phyloP scores from a whole-genome alignment of 2,888 invertebrate genomes.

The Sphinx pinastri region DNA sequence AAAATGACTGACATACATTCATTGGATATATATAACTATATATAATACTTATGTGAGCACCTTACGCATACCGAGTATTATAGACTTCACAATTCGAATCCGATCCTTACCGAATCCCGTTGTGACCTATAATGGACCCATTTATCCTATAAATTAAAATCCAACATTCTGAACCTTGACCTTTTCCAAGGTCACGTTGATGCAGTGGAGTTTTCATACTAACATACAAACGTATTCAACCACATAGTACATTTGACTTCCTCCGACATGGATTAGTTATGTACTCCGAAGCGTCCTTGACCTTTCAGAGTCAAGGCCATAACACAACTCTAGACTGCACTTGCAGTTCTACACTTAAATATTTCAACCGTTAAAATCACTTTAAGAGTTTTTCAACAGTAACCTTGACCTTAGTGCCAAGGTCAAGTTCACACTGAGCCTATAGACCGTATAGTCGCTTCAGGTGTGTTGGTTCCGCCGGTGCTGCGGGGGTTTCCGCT shows the following conservation, averaged over 20 bases:
- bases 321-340: neutral
- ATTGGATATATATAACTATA: slow-evolving; percentile 17
- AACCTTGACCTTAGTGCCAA: slow-evolving; percentile 38
- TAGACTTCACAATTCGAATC: neutral
- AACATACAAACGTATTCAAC: neutral
- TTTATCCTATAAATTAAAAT: neutral
- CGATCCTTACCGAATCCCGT: neutral
- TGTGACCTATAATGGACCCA: neutral
- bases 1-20: slow-evolving; percentile 57
- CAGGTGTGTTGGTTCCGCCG: slow-evolving; percentile 67
- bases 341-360: slow-evolving; percentile 16
- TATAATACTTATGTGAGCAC: slow-evolving; percentile 29
- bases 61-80: slow-evolving; percentile 29
- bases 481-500: slow-evolving; percentile 65
- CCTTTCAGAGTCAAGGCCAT: slow-evolving; percentile 19
- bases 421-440: slow-evolving; percentile 30
- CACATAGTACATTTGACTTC: neutral
- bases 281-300: slow-evolving; percentile 3
- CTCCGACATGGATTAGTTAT: neutral
- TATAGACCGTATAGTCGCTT: slow-evolving; percentile 35
- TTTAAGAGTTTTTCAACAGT: slow-evolving; percentile 26
- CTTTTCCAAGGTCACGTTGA: neutral
- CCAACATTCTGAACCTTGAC: slow-evolving; percentile 6
- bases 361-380: slow-evolving; percentile 35
- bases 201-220: neutral